phyloP scores from a whole-genome alignment of 2,113 vertebrate species.

The Gymnorhina tibicen region DNA sequence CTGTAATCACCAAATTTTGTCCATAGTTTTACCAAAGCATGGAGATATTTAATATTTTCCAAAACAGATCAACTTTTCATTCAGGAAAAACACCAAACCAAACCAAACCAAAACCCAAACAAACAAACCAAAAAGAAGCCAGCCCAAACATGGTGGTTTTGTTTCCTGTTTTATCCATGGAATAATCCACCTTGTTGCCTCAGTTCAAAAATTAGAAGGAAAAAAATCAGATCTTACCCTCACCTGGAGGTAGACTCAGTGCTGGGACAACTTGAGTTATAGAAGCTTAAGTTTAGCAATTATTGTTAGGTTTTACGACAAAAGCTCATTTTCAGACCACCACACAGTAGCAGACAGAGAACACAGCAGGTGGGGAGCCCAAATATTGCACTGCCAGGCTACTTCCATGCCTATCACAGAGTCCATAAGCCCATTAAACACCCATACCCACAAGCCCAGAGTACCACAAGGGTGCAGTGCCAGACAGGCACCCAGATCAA shows the following conservation, averaged over 20 bases:
- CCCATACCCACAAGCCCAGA: no score
- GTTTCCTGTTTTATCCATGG: neutral
- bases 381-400: neutral
- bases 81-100: neutral
- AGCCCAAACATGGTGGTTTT: fast-evolving
- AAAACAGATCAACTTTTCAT: neutral
- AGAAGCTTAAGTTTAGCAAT: neutral
- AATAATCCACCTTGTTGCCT: neutral
- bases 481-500: neutral
- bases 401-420: no score
- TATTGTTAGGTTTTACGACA: neutral
- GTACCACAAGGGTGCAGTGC: neutral
- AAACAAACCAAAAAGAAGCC: neutral
- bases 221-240: neutral
- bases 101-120: neutral
- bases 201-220: neutral
- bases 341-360: neutral
- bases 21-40: neutral
- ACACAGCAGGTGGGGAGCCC: neutral
- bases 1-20: neutral
- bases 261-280: neutral
- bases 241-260: neutral
- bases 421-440: neutral
- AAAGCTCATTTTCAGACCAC: neutral
- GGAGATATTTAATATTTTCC: neutral